These are phyloP conservation scores for Pitangus sulphuratus DNA, from an alignment of 2,797 vertebrate genomes.

Conservation along the genomic window DNA sequence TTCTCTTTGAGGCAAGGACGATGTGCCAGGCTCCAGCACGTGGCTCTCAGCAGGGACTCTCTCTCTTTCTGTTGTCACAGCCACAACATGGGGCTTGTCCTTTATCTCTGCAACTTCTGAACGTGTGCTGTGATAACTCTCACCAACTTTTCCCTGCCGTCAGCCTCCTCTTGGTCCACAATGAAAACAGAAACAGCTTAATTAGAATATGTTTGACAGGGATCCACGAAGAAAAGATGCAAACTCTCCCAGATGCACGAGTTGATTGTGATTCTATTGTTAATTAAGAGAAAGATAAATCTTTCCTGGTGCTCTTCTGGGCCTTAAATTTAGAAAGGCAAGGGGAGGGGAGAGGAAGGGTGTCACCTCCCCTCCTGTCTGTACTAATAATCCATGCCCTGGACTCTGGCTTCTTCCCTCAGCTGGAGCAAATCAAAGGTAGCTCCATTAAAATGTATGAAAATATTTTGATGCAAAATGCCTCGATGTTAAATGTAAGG, in stretches of 20 bases:
- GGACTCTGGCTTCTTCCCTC: neutral
- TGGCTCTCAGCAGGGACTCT: neutral
- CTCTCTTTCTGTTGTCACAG: conserved; percentile 27
- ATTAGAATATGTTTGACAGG: conserved; percentile 14
- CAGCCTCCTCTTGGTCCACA: neutral
- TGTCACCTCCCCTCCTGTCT: neutral
- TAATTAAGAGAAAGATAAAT: neutral
- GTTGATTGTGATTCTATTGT: neutral
- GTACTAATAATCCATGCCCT: neutral
- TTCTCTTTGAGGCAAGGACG: conserved; percentile 1
- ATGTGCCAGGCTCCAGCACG: neutral
- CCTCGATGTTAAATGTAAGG: neutral
- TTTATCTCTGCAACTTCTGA: conserved; percentile 46
- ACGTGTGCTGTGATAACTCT: neutral
- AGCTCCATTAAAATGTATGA: conserved; percentile 17
- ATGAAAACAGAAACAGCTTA: conserved; percentile 1
- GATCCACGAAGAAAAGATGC: neutral
- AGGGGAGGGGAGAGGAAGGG: neutral
- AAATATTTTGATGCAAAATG: conserved; percentile 35
- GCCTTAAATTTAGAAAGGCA: neutral
- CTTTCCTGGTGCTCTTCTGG: neutral
- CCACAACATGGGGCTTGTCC: neutral
- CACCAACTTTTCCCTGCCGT: conserved; percentile 35
- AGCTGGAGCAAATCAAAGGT: conserved; percentile 1
- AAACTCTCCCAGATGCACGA: neutral